These are phyloP conservation scores for Chrosomus eos DNA, from an alignment of 2,797 vertebrate genomes.

Conservation along the genomic window DNA sequence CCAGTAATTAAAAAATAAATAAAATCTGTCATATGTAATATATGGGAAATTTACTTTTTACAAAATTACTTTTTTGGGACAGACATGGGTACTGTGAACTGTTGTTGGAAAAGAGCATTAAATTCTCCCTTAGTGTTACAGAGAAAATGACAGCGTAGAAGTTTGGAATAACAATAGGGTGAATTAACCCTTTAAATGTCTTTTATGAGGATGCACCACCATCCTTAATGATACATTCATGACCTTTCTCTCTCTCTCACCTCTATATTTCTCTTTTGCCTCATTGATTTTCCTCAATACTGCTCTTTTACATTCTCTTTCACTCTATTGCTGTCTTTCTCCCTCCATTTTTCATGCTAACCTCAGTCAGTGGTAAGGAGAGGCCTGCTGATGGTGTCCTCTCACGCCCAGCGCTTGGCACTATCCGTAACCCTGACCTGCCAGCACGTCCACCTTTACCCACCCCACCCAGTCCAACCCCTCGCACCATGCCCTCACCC, in stretches of 20 bases:
- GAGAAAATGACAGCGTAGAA: not conserved
- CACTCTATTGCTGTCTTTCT: slow-evolving; percentile 19
- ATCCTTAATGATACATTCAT: not conserved
- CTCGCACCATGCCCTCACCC: slow-evolving; percentile 49
- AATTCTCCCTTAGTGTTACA: not conserved
- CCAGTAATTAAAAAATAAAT: not conserved
- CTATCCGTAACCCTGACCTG: slow-evolving; percentile 54
- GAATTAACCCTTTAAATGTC: not conserved
- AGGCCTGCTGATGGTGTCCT: slow-evolving; percentile 33
- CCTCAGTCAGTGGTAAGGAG: slow-evolving; percentile 64
- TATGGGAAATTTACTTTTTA: not conserved
- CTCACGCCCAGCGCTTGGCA: slow-evolving; percentile 29
- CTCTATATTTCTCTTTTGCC: slow-evolving; percentile 6
- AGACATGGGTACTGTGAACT: not conserved
- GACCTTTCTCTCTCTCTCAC: slow-evolving; percentile 27
- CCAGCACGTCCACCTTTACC: slow-evolving; percentile 73
- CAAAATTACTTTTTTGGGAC: not conserved
- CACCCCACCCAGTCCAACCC: slow-evolving; percentile 60
- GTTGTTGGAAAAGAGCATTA: not conserved
- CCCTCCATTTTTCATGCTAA: not conserved
- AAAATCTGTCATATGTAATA: not conserved
- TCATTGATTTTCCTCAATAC: slow-evolving; percentile 12
- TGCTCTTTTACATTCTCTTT: not conserved
- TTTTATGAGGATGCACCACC: not conserved
- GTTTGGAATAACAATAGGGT: not conserved